Evolutionary conservation across 2,113 vertebrate species (phyloP).

Genomic region (Trochalopteron elliotii): DNA sequence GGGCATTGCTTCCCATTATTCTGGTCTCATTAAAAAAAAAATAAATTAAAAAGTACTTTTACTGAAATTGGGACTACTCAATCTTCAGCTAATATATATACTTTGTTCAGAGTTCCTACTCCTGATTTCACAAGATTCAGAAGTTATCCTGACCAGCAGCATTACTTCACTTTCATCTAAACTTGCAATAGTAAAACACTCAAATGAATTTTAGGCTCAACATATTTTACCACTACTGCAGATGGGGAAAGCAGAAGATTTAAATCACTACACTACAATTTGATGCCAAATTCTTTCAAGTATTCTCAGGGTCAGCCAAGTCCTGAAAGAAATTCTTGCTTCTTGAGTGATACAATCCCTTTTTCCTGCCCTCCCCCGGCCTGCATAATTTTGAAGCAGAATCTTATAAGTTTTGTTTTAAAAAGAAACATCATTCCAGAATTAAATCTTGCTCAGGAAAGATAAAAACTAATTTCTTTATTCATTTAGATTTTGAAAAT

Average conservation of each 20-base stretch:
- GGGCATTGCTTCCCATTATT: neutral
- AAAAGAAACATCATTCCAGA: neutral
- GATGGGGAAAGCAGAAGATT: neutral
- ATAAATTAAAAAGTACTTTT: neutral
- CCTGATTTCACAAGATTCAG: neutral
- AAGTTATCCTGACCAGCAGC: neutral
- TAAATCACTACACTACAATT: neutral
- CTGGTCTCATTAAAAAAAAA: neutral
- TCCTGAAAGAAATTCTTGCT: neutral
- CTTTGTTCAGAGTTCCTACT: neutral
- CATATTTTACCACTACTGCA: neutral
- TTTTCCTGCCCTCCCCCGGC: fast-evolving
- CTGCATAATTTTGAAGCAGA: neutral
- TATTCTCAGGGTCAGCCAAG: neutral
- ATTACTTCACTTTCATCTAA: neutral
- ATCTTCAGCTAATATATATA: neutral
- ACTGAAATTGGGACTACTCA: neutral
- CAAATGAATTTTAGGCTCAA: neutral
- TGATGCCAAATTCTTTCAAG: constrained; percentile 2
- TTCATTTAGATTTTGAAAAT: too few relatives aligned
- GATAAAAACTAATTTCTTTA: neutral
- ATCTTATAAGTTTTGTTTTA: neutral
- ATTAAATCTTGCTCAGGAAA: neutral
- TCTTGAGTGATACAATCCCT: neutral
- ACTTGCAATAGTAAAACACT: neutral